Evolutionary conservation across 1,140 invertebrate genomes (phyloP), one percentile per base, ranked within the genome.

Genomic region (Maniola jurtina): DNA sequence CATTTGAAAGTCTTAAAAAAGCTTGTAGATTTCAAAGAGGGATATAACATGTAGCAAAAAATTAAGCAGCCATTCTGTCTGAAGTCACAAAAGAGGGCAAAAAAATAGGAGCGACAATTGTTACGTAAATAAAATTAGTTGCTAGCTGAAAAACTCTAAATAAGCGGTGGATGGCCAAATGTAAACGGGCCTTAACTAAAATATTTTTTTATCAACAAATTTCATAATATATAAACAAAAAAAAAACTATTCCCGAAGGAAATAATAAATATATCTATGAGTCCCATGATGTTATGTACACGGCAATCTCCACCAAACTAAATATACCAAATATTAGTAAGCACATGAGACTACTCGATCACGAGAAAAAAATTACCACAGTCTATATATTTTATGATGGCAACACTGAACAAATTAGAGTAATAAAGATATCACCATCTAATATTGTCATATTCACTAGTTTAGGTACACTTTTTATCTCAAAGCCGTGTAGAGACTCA

Each of bases 401-500:
- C 54, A 55, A 55, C 54, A 55, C 34, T 33, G 54, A 34, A 55
- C 13, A 6, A 57, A 34, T 34, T 15, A 15, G 11, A 55, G 6
- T 0, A 33, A 34, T 33, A 40, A 57, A 15, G 55, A 14, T 57
- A 40, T 57, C 36, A 40, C 55, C 36, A 64, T 36, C 42, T 35
- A 9, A 50, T 63, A 38, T 63, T 57, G 52, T 42, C 52, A 57
- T 48, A 42, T 2, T 36, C 35, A 57, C 16, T 47, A 13, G 14
- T 14, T 35, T 47, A 7, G 54, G 14, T 45, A 55, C 13, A 56
- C 36, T 58, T 61, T 71, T 79, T 86, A 90, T 88, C 88, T 88
- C 35, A 98, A 96, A 59, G 96, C 95, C 4, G 97, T 97, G 88
- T 98, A 99, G n/a, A 99, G 92, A 92, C 98, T 99, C 70, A 99